These are phyloP conservation scores for Nilaparvata lugens DNA, from an alignment of 1,140 invertebrate genomes.

Conservation along the genomic window DNA sequence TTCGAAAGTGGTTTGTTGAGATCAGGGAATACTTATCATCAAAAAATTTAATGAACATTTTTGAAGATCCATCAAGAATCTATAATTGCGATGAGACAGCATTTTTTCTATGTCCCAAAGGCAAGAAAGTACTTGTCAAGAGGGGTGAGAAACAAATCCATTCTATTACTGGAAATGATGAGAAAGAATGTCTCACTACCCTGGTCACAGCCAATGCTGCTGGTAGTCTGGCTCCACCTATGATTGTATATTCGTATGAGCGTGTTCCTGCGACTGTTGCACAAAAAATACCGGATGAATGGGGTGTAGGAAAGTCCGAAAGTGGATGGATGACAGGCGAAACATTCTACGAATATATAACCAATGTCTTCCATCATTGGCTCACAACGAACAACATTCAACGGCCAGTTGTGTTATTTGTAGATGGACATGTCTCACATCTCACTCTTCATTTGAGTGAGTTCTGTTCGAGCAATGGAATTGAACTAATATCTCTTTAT, in stretches of 20 bases:
- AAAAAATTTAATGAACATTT: constrained; percentile 25
- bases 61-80: constrained; percentile 28
- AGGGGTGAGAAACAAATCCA: constrained; percentile 29
- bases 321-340: constrained; percentile 35
- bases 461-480: constrained; percentile 34
- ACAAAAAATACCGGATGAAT: constrained; percentile 27
- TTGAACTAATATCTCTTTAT: constrained; percentile 34
- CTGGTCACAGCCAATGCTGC: constrained; percentile 33
- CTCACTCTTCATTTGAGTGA: constrained; percentile 31
- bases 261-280: constrained; percentile 28
- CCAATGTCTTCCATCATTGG: constrained; percentile 35
- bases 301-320: constrained; percentile 31
- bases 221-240: constrained; percentile 30
- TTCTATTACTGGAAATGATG: constrained; percentile 25
- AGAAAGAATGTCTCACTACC: constrained; percentile 35
- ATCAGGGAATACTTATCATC: constrained; percentile 25
- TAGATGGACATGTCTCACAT: constrained; percentile 37
- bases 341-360: constrained; percentile 35
- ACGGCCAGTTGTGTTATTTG: constrained; percentile 33
- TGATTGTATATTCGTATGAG: constrained; percentile 32
- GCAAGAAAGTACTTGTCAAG: constrained; percentile 26
- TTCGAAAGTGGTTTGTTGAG: constrained; percentile 28
- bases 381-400: constrained; percentile 18
- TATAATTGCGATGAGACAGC: constrained; percentile 36
- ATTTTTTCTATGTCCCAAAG: constrained; percentile 32